Evolutionary conservation across 1,140 invertebrate genomes (phyloP), one percentile per base, ranked within the genome.

Genomic region (Diprion similis): DNA sequence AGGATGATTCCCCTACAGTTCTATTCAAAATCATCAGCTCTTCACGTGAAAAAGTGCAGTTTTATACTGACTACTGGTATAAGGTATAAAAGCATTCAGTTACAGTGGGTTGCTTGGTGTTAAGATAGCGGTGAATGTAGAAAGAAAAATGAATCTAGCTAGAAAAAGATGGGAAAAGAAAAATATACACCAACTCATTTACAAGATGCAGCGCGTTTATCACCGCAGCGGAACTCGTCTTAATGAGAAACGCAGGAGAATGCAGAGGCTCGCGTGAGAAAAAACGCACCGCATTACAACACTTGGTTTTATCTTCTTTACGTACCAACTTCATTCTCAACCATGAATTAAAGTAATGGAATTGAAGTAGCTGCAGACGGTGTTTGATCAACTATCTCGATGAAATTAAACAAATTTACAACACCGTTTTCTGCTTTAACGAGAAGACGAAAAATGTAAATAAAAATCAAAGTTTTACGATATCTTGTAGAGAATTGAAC

Each of bases 211-310:
- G 51, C 51, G n/a, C 51, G n/a, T 15, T 15, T 59, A 13, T 59
- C 51, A 59, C n/a, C n/a, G n/a, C 4, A 9, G 9, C 51, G 8
- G n/a, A 59, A 59, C 51, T 15, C 51, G 51, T 59, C 51, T 13
- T 59, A 59, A 59, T 59, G 51, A 59, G 51, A 59, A 59, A 59
- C n/a, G 51, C 51, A 59, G 51, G n/a, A 13, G 8, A 59, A 59
- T 59, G 51, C 51, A 59, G n/a, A 59, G 9, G 11, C 51, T 15
- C 51, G 11, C 51, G 11, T 17, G 51, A 59, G 51, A 59, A 59
- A 9, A 13, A 17, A 37, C 24, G 24, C 6, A 37, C 24, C 24
- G 24, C 24, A 37, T 37, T 59, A 15, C n/a, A 13, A 4, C 51
- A 9, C 9, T 13, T 59, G 51, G 51, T 59, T 13, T 59, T 59